Percentiles rank a stretch among this genome's conserved stretches.
Conservation (phyloP, 2,888 invertebrate species). For the Dasysyrphus tricinctus region DNA sequence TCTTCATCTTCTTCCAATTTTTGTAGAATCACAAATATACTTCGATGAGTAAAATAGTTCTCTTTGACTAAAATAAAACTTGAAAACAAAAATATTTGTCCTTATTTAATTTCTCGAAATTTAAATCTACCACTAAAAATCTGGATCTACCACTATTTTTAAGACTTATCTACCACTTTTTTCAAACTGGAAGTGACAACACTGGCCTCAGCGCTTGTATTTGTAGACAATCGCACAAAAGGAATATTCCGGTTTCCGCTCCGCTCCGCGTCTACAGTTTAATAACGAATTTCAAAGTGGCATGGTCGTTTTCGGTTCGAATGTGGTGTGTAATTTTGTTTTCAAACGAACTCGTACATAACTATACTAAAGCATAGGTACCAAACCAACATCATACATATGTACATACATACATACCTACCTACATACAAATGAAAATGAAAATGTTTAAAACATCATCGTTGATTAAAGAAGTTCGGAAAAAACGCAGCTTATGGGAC, state of each 20-base stretch:
- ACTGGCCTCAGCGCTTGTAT: too few relatives aligned
- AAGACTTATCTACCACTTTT: too few relatives aligned
- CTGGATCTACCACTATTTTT: too few relatives aligned
- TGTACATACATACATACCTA: background rate
- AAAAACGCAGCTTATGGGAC: slow-evolving; percentile 37
- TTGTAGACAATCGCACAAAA: background rate
- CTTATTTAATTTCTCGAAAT: too few relatives aligned
- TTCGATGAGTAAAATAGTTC: too few relatives aligned
- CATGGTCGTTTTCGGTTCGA: slow-evolving; percentile 1
- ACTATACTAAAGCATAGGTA: too few relatives aligned
- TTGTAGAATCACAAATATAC: too few relatives aligned
- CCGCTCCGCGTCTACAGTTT: slow-evolving; percentile 39
- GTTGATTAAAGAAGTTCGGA: slow-evolving; percentile 34
- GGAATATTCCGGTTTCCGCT: slow-evolving; percentile 13
- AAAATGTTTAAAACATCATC: slow-evolving; percentile 30
- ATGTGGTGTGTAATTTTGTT: background rate
- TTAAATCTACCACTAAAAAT: too few relatives aligned
- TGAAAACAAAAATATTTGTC: too few relatives aligned
- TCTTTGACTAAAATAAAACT: too few relatives aligned
- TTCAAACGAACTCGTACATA: background rate
- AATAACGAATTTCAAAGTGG: background rate
- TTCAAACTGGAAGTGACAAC: too few relatives aligned
- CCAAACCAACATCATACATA: background rate
- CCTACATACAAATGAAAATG: background rate
- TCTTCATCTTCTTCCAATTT: too few relatives aligned